Conservation (phyloP, 2,113 vertebrate genomes). For the Clarias batrachus region DNA sequence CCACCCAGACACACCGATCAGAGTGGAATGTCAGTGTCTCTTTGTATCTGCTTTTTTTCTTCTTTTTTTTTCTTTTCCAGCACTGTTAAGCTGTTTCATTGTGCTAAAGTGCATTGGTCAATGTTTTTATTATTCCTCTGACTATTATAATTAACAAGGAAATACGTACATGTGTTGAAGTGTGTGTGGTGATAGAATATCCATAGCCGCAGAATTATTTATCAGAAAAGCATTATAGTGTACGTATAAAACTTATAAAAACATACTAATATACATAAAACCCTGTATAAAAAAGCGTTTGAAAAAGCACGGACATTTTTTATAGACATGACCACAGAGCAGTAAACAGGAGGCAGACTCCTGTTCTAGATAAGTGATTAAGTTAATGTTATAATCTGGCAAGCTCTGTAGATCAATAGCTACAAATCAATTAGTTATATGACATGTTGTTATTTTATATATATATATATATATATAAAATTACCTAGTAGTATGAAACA, state of each 20-base stretch:
- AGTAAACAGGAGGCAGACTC: not conserved
- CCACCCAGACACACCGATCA: constrained; percentile 49
- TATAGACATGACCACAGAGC: not conserved
- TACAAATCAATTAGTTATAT: not conserved
- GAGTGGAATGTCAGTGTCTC: constrained; percentile 30
- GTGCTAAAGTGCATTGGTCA: not conserved
- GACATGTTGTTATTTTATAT: not conserved
- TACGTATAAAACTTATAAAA: too few relatives aligned
- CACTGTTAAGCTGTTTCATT: not conserved
- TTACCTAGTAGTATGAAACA: not conserved
- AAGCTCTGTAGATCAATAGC: not conserved
- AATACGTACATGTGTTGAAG: not conserved
- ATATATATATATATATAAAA: too few relatives aligned
- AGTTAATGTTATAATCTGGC: not conserved
- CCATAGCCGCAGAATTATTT: not conserved
- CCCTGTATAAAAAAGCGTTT: not conserved
- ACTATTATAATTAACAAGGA: not conserved
- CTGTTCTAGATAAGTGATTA: not conserved
- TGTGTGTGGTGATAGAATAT: not conserved
- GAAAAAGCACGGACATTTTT: not conserved
- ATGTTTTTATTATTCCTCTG: not conserved
- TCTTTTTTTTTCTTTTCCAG: not conserved
- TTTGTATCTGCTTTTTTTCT: not conserved
- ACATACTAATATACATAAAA: too few relatives aligned
- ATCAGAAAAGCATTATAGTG: too few relatives aligned